Conservation (phyloP, 2,797 vertebrate genomes). For the Meda fulgida region DNA sequence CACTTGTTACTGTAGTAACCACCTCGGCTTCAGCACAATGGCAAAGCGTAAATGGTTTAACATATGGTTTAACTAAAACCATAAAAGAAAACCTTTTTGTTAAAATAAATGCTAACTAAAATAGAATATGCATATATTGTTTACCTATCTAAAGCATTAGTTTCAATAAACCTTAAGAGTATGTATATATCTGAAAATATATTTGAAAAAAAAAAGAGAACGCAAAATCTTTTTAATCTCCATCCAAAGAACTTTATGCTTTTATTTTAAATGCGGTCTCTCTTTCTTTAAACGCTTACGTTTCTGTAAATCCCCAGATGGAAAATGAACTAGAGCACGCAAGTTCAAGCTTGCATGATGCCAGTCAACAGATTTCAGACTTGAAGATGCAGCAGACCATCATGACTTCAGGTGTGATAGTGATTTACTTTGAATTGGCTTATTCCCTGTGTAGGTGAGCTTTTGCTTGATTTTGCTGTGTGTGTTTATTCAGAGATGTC, state of each 20-base stretch:
- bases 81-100: background rate
- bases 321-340: conserved; percentile 69
- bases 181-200: background rate
- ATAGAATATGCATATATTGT: no score
- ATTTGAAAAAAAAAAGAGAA: background rate
- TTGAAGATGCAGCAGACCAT: conserved; percentile 78
- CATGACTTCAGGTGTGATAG: conserved; percentile 73
- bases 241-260: background rate
- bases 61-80: no score
- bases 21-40: background rate
- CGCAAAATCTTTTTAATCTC: background rate
- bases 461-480: background rate
- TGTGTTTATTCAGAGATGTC: conserved; percentile 73
- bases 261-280: background rate
- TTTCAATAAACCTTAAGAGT: background rate
- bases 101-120: no score
- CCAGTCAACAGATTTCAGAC: conserved; percentile 73
- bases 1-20: background rate
- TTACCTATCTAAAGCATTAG: background rate
- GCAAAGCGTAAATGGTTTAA: no score
- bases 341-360: conserved; percentile 66
- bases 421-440: background rate
- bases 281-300: background rate
- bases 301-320: conserved; percentile 63
- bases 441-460: background rate